Evolutionary conservation across 2,113 vertebrate species (phyloP).

Genomic region (Albula goreensis): DNA sequence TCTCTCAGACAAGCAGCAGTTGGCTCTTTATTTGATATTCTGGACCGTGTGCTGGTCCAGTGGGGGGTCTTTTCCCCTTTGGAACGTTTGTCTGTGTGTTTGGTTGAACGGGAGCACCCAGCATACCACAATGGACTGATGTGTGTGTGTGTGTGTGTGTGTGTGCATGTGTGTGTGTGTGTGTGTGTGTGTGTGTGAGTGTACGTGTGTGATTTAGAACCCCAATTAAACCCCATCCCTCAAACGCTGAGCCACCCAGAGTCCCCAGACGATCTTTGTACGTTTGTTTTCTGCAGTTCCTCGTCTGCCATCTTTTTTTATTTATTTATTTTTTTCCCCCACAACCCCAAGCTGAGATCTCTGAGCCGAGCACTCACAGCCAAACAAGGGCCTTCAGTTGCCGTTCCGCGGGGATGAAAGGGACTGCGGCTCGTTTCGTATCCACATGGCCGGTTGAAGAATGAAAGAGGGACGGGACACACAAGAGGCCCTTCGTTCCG

Average conservation of each 20-base stretch:
- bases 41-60: not conserved
- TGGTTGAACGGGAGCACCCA: too few species aligned
- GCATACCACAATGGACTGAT: too few species aligned
- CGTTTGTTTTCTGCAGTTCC: not conserved
- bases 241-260: not conserved
- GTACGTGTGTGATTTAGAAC: not conserved
- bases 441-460: not conserved
- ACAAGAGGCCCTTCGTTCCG: not conserved
- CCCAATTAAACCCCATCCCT: constrained; percentile 1
- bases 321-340: not conserved
- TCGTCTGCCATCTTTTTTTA: not conserved
- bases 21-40: constrained; percentile 35
- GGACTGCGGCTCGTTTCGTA: not conserved
- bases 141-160: too few species aligned
- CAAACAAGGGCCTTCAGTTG: not conserved
- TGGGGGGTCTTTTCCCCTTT: not conserved
- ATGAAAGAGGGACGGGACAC: not conserved
- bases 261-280: not conserved
- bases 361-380: not conserved
- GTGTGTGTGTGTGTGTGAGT: too few species aligned
- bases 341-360: not conserved
- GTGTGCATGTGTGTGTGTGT: too few species aligned
- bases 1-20: not conserved
- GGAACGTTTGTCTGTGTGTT: too few species aligned
- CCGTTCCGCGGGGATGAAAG: not conserved